Conservation (phyloP, 2,888 invertebrate species). For the Dorcus hopei region DNA sequence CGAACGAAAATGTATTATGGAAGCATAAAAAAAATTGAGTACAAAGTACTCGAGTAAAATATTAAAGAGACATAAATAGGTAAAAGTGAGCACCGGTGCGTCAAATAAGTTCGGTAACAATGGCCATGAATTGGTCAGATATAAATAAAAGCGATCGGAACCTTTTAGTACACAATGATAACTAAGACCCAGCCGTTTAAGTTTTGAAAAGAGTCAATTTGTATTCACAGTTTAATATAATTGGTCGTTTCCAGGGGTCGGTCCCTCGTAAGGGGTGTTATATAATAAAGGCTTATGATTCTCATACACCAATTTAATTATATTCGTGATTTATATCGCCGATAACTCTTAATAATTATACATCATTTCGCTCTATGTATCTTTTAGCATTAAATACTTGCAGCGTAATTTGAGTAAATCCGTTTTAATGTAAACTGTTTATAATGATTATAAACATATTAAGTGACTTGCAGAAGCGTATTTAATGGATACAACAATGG, state of each 20-base stretch:
- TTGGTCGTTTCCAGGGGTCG: slow-evolving; percentile 33
- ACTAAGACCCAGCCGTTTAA: slow-evolving; percentile 46
- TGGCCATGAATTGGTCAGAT: slow-evolving; percentile 22
- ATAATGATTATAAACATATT: no score
- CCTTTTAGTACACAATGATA: slow-evolving; percentile 32
- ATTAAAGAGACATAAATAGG: slow-evolving; percentile 23
- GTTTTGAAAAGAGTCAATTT: slow-evolving; percentile 48
- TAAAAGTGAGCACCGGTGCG: slow-evolving; percentile 7
- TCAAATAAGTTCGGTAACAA: slow-evolving; percentile 23
- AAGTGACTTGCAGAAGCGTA: no score
- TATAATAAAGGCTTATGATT: slow-evolving; percentile 43
- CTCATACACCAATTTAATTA: slow-evolving; percentile 43
- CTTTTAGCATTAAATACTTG: slow-evolving; percentile 12
- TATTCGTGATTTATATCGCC: slow-evolving; percentile 43
- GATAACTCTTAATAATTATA: slow-evolving; percentile 44
- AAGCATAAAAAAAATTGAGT: neutral
- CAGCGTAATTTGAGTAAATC: slow-evolving; percentile 9
- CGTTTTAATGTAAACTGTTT: no score
- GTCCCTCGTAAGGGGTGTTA: slow-evolving; percentile 33
- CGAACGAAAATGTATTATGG: no score
- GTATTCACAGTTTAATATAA: slow-evolving; percentile 43
- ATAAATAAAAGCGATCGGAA: slow-evolving; percentile 27
- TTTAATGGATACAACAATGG: no score
- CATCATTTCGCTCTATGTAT: slow-evolving; percentile 37
- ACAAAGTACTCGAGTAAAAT: slow-evolving; percentile 4